These are phyloP conservation scores for Chionodraco myersi DNA, from an alignment of 2,113 vertebrate species.

Conservation along the genomic window DNA sequence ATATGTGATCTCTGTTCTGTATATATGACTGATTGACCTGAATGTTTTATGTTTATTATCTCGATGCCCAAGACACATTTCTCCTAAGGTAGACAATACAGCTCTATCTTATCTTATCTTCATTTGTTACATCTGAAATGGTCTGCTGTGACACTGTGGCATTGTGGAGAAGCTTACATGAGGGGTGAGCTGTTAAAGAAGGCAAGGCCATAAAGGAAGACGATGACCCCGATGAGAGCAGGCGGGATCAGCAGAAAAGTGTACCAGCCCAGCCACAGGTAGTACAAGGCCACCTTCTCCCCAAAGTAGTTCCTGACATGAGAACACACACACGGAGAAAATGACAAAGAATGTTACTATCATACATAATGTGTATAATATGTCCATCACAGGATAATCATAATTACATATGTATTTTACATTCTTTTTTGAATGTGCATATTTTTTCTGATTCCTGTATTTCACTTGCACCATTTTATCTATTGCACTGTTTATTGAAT, in stretches of 20 bases:
- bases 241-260: slow-evolving; percentile 89
- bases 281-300: slow-evolving; percentile 95
- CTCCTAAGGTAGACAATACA: too few species aligned
- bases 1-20: too few species aligned
- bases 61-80: too few species aligned
- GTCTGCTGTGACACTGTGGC: slow-evolving; percentile 24
- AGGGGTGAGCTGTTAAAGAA: slow-evolving; percentile 88
- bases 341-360: background rate
- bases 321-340: slow-evolving; percentile 35
- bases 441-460: too few species aligned
- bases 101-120: background rate
- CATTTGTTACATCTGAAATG: slow-evolving; percentile 42
- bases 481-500: too few species aligned
- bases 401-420: too few species aligned
- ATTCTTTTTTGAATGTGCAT: too few species aligned
- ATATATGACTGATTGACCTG: too few species aligned
- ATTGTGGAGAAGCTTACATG: slow-evolving; percentile 87
- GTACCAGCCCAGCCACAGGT: slow-evolving; percentile 96
- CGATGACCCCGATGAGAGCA: slow-evolving; percentile 78
- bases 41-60: too few species aligned
- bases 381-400: background rate
- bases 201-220: slow-evolving; percentile 87
- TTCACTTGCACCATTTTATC: too few species aligned
- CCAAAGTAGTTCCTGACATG: slow-evolving; percentile 90
- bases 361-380: background rate